Base-by-base conservation (phyloP, 1,140 invertebrate species). In the Caerostris darwini region DNA sequence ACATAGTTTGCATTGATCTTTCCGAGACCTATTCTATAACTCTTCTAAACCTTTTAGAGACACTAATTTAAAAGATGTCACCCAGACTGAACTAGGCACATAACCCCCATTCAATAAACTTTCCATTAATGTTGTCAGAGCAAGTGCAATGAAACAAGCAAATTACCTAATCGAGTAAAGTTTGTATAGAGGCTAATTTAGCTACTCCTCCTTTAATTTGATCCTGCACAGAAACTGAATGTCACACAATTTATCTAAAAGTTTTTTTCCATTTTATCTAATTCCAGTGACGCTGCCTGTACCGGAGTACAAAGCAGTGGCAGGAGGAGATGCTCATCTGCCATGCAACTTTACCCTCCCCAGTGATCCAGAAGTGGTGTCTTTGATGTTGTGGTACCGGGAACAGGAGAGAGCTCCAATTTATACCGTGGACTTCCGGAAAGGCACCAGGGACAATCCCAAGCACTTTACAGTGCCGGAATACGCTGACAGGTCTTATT, bases 301-400 rank as follows among this genome's bases (percentile, higher is more conserved):
- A 50, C 81, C 93, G 10, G 93, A 95, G 61, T 95, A 95, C 69
- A 83, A 94, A 96, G 97, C 97, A 58, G 97, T 98, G 88, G 97
- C 97, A 94, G 98, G 98, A 4, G 97, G 97, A 92, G 96, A 97
- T n/a, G 98, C 97, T 83, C 97, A 97, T 95, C 96, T 98, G 95
- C 98, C 98, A 57, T 98, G 98, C 96, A 98, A 98, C 96, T 97
- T 98, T 95, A 97, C 97, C 86, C 97, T 98, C 19, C 97, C 97
- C 10, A 96, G 96, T 3, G 97, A 97, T 91, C 88, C 93, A 34
- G 98, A 98, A 96, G 97, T 97, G 95, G 97, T 98, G 95, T 97
- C 97, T 81, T 97, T 98, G 92, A 97, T 98, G 95, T 98, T 98
- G 95, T 98, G 98, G 98, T 98, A 98, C 96, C 98, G 98, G 96